phyloP scores from a whole-genome alignment of 2,888 invertebrate species.

The Erynnis tages region DNA sequence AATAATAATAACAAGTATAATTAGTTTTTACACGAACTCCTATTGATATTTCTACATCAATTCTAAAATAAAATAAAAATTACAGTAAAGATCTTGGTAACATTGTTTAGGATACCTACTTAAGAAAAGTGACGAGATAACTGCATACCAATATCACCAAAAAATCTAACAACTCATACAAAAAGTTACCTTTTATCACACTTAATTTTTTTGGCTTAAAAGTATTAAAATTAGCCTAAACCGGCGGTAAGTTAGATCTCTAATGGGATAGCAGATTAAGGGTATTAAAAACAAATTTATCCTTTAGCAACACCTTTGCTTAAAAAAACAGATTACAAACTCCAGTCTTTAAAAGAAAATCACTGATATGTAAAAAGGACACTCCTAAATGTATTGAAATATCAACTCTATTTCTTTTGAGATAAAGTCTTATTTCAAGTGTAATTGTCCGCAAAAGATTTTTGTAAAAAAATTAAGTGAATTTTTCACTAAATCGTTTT shows the following conservation, averaged over 20 bases:
- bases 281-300: conserved; percentile 33
- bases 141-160: too few species aligned
- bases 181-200: background rate
- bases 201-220: background rate
- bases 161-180: too few species aligned
- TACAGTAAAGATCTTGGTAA: too few species aligned
- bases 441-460: background rate
- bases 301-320: conserved; percentile 38
- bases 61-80: too few species aligned
- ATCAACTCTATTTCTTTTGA: background rate
- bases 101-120: too few species aligned
- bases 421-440: background rate
- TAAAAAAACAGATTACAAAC: background rate
- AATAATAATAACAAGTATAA: too few species aligned
- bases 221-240: background rate
- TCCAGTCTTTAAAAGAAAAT: conserved; percentile 11
- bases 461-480: conserved; percentile 9
- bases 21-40: too few species aligned
- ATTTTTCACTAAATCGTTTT: conserved; percentile 28
- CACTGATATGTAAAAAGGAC: conserved; percentile 4
- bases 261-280: conserved; percentile 33
- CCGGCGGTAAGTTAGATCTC: conserved; percentile 25
- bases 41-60: too few species aligned
- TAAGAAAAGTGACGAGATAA: too few species aligned
- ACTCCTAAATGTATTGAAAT: background rate